These are phyloP conservation scores for Dascyllus trimaculatus DNA, from an alignment of 2,113 vertebrate genomes.

Conservation along the genomic window DNA sequence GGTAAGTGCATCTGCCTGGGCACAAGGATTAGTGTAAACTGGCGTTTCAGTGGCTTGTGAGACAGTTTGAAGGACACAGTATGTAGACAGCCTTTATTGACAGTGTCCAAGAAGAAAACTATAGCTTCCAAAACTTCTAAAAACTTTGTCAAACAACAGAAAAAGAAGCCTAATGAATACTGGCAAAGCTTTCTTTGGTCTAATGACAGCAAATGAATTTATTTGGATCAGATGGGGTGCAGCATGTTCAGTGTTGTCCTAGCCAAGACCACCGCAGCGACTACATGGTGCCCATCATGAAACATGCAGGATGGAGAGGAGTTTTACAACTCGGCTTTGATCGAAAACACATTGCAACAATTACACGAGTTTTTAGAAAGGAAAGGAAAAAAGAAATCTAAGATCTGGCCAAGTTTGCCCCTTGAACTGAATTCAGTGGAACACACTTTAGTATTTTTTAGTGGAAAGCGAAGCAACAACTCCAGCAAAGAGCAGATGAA, in stretches of 20 bases:
- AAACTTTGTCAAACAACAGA: no score
- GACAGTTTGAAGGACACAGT: not conserved
- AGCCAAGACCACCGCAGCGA: not conserved
- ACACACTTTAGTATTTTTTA: constrained; percentile 5
- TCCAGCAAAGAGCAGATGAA: not conserved
- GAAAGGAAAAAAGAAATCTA: not conserved
- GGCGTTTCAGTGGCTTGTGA: no score
- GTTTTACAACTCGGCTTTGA: not conserved
- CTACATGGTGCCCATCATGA: not conserved
- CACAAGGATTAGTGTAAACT: no score
- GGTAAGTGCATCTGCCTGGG: no score
- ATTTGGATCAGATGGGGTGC: not conserved
- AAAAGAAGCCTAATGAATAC: not conserved
- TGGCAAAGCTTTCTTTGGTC: not conserved
- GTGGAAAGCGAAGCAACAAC: not conserved
- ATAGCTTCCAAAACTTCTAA: no score
- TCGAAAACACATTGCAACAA: not conserved
- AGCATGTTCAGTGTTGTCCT: not conserved
- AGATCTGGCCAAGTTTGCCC: not conserved
- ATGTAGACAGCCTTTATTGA: no score
- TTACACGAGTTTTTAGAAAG: not conserved
- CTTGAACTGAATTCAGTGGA: not conserved
- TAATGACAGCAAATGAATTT: no score
- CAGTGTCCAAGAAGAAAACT: no score
- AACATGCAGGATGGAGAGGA: not conserved